A percentile compares a stretch with the other conserved stretches of the same genome.
Evolutionary conservation across 2,797 vertebrate genomes (phyloP).

Genomic region (Chaetodon trifasciatus): DNA sequence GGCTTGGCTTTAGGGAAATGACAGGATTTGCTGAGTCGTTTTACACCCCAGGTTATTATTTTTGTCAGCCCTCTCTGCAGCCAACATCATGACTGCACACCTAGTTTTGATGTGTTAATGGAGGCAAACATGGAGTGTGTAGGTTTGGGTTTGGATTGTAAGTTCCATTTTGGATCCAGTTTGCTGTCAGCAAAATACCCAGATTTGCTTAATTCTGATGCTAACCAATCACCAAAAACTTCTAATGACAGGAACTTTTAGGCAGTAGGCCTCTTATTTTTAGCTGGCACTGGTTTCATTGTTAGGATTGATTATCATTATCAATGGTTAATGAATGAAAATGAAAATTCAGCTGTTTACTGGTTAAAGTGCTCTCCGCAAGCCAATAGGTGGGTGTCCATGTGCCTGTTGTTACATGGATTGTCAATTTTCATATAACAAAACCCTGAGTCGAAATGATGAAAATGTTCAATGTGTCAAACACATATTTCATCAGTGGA

Average conservation of each 20-base stretch:
- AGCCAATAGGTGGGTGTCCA: too few relatives aligned
- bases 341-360: too few relatives aligned
- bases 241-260: not conserved
- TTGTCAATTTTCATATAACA: too few relatives aligned
- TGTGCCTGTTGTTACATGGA: too few relatives aligned
- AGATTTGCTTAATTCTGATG: not conserved
- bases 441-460: too few relatives aligned
- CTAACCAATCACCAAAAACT: not conserved
- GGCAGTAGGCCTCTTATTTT: not conserved
- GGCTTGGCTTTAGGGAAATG: conserved; percentile 49
- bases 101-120: conserved; percentile 9
- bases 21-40: conserved; percentile 44
- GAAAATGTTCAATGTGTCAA: not conserved
- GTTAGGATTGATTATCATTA: too few relatives aligned
- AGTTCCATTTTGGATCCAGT: conserved; percentile 6
- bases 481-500: not conserved
- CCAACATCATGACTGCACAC: not conserved
- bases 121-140: not conserved
- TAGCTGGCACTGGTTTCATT: not conserved
- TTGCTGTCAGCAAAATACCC: not conserved
- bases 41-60: conserved; percentile 38
- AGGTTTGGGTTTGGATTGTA: not conserved
- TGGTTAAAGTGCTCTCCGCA: too few relatives aligned
- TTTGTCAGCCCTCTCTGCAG: conserved; percentile 24
- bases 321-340: too few relatives aligned